These are phyloP conservation scores for Elephas maximus DNA, from an alignment of 2,113 vertebrate genomes.

Conservation along the genomic window DNA sequence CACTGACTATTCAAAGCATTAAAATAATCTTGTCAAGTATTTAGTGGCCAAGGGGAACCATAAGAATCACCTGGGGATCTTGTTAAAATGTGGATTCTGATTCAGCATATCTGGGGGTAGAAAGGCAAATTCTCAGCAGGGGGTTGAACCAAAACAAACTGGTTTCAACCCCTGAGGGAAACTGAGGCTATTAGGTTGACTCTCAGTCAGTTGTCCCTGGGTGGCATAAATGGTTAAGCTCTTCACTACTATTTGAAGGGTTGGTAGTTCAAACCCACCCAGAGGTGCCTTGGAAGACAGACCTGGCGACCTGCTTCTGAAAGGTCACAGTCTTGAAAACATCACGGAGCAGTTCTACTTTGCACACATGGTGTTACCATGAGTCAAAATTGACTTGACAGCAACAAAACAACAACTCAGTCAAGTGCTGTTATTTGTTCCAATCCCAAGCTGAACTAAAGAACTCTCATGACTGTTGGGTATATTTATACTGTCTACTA, in stretches of 20 bases:
- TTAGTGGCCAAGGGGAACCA: not conserved
- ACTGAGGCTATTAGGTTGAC: not conserved
- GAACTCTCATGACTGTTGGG: not conserved
- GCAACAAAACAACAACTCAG: not conserved
- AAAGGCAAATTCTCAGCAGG: too few species aligned
- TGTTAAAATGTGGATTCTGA: too few species aligned
- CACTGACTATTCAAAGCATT: not conserved
- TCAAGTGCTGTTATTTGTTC: too few species aligned
- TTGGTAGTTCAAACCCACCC: not conserved
- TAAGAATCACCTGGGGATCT: too few species aligned
- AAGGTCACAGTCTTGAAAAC: not conserved
- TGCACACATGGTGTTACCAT: not conserved
- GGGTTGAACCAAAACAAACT: too few species aligned
- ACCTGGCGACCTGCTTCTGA: not conserved
- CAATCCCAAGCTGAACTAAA: not conserved
- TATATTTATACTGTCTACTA: accelerated
- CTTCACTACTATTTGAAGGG: not conserved
- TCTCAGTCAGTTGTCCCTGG: not conserved
- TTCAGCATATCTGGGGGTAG: too few species aligned
- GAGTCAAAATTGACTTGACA: not conserved
- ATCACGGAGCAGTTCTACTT: not conserved
- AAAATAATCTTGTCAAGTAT: not conserved
- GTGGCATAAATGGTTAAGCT: not conserved
- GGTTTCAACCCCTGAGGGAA: too few species aligned
- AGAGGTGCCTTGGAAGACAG: not conserved